Conservation (phyloP, 2,888 invertebrate genomes). For the Lypha dubia region DNA sequence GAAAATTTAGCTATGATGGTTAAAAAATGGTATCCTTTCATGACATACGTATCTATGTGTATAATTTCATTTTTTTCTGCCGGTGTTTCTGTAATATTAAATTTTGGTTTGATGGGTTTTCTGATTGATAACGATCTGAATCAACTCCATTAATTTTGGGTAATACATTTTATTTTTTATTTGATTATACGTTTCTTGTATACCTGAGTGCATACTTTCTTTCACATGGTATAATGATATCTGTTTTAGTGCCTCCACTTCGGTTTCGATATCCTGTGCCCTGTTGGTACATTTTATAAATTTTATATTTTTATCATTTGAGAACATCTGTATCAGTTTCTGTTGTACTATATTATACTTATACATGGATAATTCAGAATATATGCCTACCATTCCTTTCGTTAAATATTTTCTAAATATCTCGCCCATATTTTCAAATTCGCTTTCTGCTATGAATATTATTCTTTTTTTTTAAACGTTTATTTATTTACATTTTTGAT, state of each 20-base stretch:
- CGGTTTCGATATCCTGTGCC: conserved; percentile 70
- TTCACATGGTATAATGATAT: conserved; percentile 69
- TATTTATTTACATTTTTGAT: too few relatives aligned
- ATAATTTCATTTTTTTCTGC: conserved; percentile 57
- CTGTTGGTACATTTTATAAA: conserved; percentile 72
- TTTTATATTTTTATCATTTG: conserved; percentile 65
- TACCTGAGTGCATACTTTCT: conserved; percentile 73
- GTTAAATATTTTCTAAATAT: conserved; percentile 68
- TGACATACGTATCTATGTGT: too few relatives aligned
- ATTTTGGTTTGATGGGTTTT: conserved; percentile 56
- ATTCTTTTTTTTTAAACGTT: too few relatives aligned
- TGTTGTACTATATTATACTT: conserved; percentile 70
- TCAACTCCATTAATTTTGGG: conserved; percentile 69
- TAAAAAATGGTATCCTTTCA: too few relatives aligned
- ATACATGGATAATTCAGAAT: conserved; percentile 60
- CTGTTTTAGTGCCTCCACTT: conserved; percentile 71
- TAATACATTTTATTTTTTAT: conserved; percentile 39
- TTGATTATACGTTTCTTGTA: conserved; percentile 17
- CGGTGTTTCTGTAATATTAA: conserved; percentile 56
- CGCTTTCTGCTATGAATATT: conserved; percentile 65
- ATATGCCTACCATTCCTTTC: conserved; percentile 72
- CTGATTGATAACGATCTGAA: conserved; percentile 66
- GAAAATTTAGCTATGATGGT: too few relatives aligned
- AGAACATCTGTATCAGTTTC: conserved; percentile 71
- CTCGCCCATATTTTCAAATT: conserved; percentile 59